phyloP scores from a whole-genome alignment of 1,140 invertebrate genomes.

The Calliphora vicina region DNA sequence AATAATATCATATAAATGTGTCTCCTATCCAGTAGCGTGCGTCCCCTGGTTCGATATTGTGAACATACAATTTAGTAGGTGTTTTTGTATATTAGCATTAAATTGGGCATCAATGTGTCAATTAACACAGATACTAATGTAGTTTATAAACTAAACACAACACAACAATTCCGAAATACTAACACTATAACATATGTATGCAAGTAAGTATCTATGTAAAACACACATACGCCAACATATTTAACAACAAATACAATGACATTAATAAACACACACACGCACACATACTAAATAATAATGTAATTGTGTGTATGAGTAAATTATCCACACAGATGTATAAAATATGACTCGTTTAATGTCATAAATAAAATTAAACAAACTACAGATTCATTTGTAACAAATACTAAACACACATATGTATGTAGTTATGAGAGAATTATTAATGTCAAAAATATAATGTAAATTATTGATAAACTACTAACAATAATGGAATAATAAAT shows the following conservation, averaged over 20 bases:
- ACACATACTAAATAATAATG: neutral
- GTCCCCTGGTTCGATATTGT: neutral
- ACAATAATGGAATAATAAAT: no score
- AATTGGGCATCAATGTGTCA: slow-evolving; percentile 34
- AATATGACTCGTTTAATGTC: neutral
- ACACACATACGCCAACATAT: neutral
- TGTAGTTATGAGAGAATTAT: neutral
- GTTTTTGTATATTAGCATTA: slow-evolving; percentile 30
- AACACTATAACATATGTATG: no score
- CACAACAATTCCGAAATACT: neutral
- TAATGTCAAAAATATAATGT: neutral
- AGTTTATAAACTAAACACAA: neutral
- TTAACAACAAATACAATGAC: neutral
- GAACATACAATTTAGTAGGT: neutral
- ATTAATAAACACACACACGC: neutral
- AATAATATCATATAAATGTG: no score
- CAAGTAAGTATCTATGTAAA: neutral
- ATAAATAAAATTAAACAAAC: neutral
- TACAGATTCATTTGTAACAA: neutral
- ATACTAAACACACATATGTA: neutral
- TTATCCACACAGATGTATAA: neutral
- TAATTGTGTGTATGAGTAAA: neutral
- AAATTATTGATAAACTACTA: no score
- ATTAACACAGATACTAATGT: slow-evolving; percentile 28
- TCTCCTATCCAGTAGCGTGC: neutral